Evolutionary conservation across 2,797 vertebrate genomes (phyloP).

Genomic region (Enteromius unitaeniatus): DNA sequence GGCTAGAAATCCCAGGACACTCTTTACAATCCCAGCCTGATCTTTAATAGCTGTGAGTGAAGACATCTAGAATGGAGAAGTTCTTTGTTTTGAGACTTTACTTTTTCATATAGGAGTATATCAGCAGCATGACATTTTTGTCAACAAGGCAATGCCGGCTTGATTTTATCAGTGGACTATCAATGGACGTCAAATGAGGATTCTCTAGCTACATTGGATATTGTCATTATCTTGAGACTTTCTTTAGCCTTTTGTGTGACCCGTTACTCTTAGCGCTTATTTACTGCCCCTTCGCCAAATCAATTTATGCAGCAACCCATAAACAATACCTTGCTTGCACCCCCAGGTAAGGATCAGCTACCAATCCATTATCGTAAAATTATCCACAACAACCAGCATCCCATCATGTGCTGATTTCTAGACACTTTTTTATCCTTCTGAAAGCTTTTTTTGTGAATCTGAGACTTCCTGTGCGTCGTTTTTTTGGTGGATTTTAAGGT

Average conservation of each 20-base stretch:
- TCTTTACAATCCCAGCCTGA: conserved; percentile 11
- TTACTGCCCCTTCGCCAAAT: not conserved
- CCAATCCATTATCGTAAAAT: not conserved
- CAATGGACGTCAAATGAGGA: not conserved
- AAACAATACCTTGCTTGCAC: not conserved
- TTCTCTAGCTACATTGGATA: not conserved
- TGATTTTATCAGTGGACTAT: not conserved
- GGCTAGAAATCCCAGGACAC: conserved; percentile 43
- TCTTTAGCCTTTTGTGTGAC: not conserved
- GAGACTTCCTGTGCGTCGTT: not conserved
- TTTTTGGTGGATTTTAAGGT: conserved; percentile 25
- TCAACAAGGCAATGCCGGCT: not conserved
- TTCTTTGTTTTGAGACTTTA: not conserved
- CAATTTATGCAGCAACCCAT: not conserved
- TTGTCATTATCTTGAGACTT: not conserved
- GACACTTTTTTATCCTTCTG: not conserved
- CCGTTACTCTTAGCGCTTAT: not conserved
- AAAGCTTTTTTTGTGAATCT: not conserved
- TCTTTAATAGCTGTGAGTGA: conserved; percentile 6
- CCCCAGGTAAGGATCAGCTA: conserved; percentile 12
- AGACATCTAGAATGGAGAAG: conserved; percentile 35
- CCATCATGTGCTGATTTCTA: not conserved
- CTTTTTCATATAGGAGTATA: conserved; percentile 3
- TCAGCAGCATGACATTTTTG: not conserved
- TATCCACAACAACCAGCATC: not conserved